Conservation (phyloP, 2,888 invertebrate species). For the Synergus gifuensis region DNA sequence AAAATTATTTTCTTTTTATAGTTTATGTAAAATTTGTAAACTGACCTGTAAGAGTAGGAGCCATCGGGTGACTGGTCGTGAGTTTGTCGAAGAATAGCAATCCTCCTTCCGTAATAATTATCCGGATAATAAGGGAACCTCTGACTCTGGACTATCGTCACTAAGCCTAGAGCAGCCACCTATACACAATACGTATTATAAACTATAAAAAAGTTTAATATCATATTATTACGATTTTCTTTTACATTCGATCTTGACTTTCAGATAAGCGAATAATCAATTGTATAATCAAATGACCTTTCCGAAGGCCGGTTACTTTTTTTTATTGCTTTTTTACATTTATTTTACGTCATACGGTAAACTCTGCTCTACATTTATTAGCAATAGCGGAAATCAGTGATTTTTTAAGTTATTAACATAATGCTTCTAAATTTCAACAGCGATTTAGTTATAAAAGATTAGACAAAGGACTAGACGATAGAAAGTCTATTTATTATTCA, state of each 20-base stretch:
- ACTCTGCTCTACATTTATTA: not conserved
- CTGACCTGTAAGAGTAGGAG: slow-evolving; percentile 75
- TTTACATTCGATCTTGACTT: not conserved
- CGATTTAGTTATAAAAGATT: too few species aligned
- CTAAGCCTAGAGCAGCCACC: slow-evolving; percentile 50
- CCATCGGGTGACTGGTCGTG: slow-evolving; percentile 73
- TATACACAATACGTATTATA: slow-evolving; percentile 30
- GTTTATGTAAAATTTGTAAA: slow-evolving; percentile 32
- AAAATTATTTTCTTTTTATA: not conserved
- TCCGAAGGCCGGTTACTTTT: not conserved
- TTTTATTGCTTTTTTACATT: not conserved
- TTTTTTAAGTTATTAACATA: too few species aligned
- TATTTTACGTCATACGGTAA: not conserved
- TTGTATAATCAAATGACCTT: not conserved
- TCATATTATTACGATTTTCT: not conserved
- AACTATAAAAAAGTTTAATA: not conserved
- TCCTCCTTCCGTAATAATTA: slow-evolving; percentile 60
- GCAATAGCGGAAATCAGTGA: not conserved
- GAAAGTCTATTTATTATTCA: too few species aligned
- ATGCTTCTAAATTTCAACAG: too few species aligned
- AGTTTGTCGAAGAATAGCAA: slow-evolving; percentile 73
- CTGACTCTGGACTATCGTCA: slow-evolving; percentile 50
- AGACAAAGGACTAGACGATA: too few species aligned
- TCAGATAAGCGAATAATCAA: slow-evolving; percentile 15
- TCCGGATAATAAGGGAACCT: slow-evolving; percentile 37